Base-by-base conservation (phyloP, 2,888 invertebrate species). In the Hipparchia semele region DNA sequence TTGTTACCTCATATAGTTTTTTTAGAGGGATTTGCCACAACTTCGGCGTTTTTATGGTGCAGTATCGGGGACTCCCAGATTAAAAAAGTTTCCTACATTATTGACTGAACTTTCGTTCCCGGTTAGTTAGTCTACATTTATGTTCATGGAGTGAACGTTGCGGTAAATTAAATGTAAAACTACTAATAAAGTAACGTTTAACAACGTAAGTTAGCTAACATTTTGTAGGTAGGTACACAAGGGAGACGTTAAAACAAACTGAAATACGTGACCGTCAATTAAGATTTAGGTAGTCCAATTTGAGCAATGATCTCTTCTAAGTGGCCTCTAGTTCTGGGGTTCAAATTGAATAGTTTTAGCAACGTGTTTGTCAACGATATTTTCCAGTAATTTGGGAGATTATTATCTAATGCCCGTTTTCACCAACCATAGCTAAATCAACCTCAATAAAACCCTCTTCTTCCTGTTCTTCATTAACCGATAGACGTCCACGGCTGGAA, bases 71-170 rank as follows among this genome's bases (percentile, higher is more conserved):
- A 54, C 69, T 68, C 51, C 66, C 61, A 73, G 73, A 76, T 76
- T 76, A 73, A 75, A 76, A 76, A 76, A 76, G 70, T 76, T 76
- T 54, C n/a, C 12, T 59, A 64, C 70, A 5, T 74, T 70, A 73
- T 65, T 68, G 72, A 74, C 74, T 68, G 49, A n/a, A 72, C 33
- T 69, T 69, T 64, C 53, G 39, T 66, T 46, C 13, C 6, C 33
- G 45, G 33, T 39, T 12, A 60, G 59, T 59, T 54, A 66, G 56
- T 10, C 65, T 68, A 65, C 33, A 68, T 60, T 62, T 54, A 45
- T 70, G 45, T 72, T 23, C 8, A 45, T 23, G 61, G 49, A 65
- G 70, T 46, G 61, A 75, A 73, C 23, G 56, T 68, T 71, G 65
- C 61, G 54, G 65, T 58, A 53, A 72, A 72, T 61, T 70, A 51